Evolutionary conservation across 1,140 invertebrate species (phyloP).

Genomic region (Drosophila orosa): DNA sequence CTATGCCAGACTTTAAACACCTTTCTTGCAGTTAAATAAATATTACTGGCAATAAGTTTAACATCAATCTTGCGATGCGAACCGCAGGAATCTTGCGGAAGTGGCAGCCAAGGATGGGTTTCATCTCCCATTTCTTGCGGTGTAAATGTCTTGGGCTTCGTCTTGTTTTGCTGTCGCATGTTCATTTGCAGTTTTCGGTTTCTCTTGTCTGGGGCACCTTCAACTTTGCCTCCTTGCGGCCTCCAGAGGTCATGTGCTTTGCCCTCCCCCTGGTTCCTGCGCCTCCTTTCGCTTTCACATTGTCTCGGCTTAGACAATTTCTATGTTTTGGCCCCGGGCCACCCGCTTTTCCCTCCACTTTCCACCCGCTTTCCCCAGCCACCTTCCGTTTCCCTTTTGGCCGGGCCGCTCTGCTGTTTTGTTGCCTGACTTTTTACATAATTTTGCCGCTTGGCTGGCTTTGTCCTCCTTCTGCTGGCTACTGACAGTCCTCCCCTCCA

Average conservation of each 20-base stretch:
- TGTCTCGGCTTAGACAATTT: constrained; percentile 71
- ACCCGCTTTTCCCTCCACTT: constrained; percentile 2
- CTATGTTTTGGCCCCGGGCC: constrained; percentile 33
- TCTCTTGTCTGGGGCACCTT: constrained; percentile 45
- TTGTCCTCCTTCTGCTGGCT: constrained; percentile 56
- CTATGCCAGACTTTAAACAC: not conserved
- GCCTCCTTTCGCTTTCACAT: constrained; percentile 65
- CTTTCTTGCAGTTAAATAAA: not conserved
- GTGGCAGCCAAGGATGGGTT: not conserved
- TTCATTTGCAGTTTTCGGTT: constrained; percentile 70
- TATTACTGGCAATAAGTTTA: not conserved
- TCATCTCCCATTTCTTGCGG: constrained; percentile 30
- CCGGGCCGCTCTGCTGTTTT: constrained; percentile 45
- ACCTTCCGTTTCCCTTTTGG: constrained; percentile 26
- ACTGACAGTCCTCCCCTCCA: not conserved
- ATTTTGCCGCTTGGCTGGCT: constrained; percentile 77
- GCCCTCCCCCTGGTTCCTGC: not conserved
- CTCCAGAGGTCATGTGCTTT: constrained; percentile 58
- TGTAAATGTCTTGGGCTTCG: constrained; percentile 36
- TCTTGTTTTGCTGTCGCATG: constrained; percentile 57
- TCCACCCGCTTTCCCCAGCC: not conserved
- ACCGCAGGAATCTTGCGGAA: not conserved
- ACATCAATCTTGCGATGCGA: too few species aligned
- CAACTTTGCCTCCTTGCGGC: constrained; percentile 54
- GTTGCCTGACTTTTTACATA: constrained; percentile 78